These are phyloP conservation scores for Phrynocephalus versicolor DNA, from an alignment of 2,113 vertebrate species.

Conservation along the genomic window DNA sequence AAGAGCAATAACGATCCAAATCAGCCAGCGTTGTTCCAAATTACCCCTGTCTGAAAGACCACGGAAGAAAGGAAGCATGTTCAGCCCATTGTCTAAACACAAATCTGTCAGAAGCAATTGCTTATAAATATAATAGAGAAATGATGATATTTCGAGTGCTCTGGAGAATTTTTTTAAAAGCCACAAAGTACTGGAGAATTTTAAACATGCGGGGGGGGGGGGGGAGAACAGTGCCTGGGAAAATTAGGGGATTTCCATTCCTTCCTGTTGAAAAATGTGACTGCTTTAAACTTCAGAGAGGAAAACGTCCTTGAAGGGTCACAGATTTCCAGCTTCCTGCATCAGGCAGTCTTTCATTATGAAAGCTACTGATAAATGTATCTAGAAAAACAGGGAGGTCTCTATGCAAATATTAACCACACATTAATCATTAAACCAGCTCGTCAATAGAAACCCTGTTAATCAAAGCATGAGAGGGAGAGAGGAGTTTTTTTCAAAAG, in stretches of 20 bases:
- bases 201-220: conserved; percentile 44
- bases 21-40: neutral
- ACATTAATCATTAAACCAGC: conserved; percentile 3
- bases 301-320: conserved; percentile 70
- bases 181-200: conserved; percentile 50
- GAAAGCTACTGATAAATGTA: conserved; percentile 64
- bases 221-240: conserved; percentile 66
- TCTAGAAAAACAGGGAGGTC: conserved; percentile 27
- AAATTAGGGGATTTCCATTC: conserved; percentile 75
- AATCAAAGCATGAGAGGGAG: neutral
- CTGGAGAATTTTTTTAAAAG: conserved; percentile 28
- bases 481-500: conserved; percentile 42
- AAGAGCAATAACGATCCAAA: neutral
- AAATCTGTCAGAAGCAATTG: neutral
- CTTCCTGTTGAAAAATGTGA: conserved; percentile 54
- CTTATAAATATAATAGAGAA: conserved; percentile 19
- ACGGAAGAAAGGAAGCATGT: neutral
- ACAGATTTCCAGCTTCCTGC: conserved; percentile 56
- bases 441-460: neutral
- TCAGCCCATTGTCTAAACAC: neutral
- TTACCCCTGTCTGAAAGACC: neutral
- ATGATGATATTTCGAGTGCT: conserved; percentile 22
- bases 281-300: conserved; percentile 69
- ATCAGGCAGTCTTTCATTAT: conserved; percentile 65
- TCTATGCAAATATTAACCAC: neutral